These are phyloP conservation scores for Myotis pilosus DNA, from an alignment of 2,797 vertebrate genomes.

Conservation along the genomic window DNA sequence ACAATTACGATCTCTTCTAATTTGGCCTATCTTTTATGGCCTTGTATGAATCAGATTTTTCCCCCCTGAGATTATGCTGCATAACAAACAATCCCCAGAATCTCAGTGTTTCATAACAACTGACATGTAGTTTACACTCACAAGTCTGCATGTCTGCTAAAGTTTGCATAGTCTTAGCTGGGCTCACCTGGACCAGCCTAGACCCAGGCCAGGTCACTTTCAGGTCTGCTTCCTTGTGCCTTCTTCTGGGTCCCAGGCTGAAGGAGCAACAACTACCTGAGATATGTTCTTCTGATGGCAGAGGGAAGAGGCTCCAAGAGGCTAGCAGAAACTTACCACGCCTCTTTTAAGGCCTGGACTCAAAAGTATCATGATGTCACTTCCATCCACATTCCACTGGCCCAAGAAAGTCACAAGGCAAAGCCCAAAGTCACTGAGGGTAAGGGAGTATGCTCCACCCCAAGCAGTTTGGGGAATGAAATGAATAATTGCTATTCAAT, in stretches of 20 bases:
- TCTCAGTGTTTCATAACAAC: background rate
- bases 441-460: background rate
- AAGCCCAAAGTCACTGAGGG: background rate
- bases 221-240: background rate
- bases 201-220: background rate
- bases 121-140: background rate
- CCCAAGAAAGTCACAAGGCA: constrained; percentile 2
- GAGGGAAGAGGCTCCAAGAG: background rate
- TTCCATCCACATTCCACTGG: background rate
- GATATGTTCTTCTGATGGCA: background rate
- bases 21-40: background rate
- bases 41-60: background rate
- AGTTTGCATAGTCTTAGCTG: background rate
- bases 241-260: background rate
- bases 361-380: background rate
- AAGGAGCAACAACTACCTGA: background rate
- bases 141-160: background rate
- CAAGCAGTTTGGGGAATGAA: background rate
- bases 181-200: background rate
- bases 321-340: background rate
- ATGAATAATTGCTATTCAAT: background rate
- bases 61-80: background rate
- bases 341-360: background rate
- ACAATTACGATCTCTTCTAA: background rate
- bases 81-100: background rate